Evolutionary conservation across 2,113 vertebrate species (phyloP), one percentile per base, ranked within the genome.

Genomic region (Zapus hudsonius): DNA sequence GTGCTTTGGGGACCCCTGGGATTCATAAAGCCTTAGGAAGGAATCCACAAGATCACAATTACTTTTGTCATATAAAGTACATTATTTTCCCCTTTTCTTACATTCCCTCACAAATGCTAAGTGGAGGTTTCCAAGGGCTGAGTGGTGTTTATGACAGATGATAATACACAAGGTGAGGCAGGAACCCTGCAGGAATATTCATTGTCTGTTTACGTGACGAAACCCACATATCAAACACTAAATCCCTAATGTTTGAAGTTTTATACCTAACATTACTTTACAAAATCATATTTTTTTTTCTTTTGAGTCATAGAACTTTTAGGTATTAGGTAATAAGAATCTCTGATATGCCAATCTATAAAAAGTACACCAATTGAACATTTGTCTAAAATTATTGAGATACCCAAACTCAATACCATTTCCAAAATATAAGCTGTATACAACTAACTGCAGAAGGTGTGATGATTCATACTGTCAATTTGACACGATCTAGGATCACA

Each of bases 61-160:
- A 44, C 44, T 82, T 88, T 76, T 27, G 27, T 36, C 67, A 40
- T 73, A 72, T 64, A 8, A 82, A 76, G 33, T 22, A 38, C 69
- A 2, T n/a, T 76, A 44, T 59, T 76, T 52, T 95, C 19, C 7
- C 4, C 20, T 90, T 90, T 92, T 90, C 1, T 79, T 47, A 83
- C 9, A 86, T 86, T 79, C 25, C n/a, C 31, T 95, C 75, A 73
- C 38, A 92, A 83, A 55, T 63, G 20, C 27, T 27, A 63, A 85
- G 16, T 38, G n/a, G 78, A 80, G 42, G 74, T 83, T 91, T 91
- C 16, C 75, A 55, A 78, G 88, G 52, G 74, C n/a, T 94, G 55
- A 5, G 15, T 33, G 19, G 2, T 78, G 0, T 81, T 27, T 81
- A 52, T 59, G 33, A 29, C 33, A 93, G 70, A 3, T 15, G 12